phyloP scores from a whole-genome alignment of 2,888 invertebrate species.

The Synergus laeviventris region DNA sequence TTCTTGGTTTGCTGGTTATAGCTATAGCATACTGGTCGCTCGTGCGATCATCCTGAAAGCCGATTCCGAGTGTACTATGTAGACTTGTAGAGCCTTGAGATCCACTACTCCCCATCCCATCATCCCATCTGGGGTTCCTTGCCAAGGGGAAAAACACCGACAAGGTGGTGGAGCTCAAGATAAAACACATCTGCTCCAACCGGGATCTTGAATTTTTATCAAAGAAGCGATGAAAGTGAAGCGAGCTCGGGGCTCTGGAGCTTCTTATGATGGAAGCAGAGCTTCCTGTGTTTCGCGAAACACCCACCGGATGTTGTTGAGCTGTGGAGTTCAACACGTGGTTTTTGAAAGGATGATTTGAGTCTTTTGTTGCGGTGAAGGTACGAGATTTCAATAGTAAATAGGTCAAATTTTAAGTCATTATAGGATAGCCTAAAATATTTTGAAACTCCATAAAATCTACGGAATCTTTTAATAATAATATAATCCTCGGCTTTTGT shows the following conservation, averaged over 20 bases:
- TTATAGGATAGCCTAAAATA: no score
- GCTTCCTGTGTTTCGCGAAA: conserved; percentile 36
- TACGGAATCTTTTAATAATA: no score
- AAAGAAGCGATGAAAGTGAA: conserved; percentile 45
- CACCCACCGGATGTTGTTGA: conserved; percentile 26
- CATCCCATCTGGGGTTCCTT: conserved; percentile 28
- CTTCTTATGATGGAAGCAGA: conserved; percentile 24
- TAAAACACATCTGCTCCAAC: conserved; percentile 45
- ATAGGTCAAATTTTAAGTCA: neutral
- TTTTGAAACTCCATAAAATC: no score
- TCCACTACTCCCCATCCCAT: conserved; percentile 8
- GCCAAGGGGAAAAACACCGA: conserved; percentile 36
- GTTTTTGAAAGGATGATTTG: neutral
- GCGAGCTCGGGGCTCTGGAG: conserved; percentile 23
- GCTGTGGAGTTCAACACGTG: neutral
- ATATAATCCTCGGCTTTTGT: no score
- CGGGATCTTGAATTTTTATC: conserved; percentile 43
- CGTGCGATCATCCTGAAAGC: conserved; percentile 40
- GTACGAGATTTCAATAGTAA: neutral
- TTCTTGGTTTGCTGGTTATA: conserved; percentile 23
- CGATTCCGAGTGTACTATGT: conserved; percentile 1
- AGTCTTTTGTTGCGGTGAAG: neutral
- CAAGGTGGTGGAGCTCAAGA: conserved; percentile 28
- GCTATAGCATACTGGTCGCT: conserved; percentile 34
- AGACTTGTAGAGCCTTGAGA: neutral